Conservation (phyloP, 2,888 invertebrate genomes). For the Drosophila borealis region DNA sequence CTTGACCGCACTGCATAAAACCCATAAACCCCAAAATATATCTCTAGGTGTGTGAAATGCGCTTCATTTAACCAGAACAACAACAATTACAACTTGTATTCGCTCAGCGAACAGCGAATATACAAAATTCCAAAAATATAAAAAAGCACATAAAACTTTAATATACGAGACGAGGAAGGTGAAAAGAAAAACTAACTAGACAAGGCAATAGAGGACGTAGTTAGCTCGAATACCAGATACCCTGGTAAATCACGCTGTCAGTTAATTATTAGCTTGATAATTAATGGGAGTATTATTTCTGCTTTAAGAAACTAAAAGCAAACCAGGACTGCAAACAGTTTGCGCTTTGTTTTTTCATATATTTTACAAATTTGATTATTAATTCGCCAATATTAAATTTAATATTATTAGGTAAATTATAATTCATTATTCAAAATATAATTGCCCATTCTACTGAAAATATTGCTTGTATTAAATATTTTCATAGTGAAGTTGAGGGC, state of each 20-base stretch:
- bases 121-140: conserved; percentile 46
- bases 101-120: conserved; percentile 21
- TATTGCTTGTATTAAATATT: too few relatives aligned
- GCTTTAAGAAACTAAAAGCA: too few relatives aligned
- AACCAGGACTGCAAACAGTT: too few relatives aligned
- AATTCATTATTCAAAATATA: too few relatives aligned
- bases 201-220: background rate
- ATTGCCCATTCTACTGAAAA: too few relatives aligned
- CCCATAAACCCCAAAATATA: conserved; percentile 14
- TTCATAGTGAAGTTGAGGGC: too few relatives aligned
- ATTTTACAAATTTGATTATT: too few relatives aligned
- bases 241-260: background rate
- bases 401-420: too few relatives aligned
- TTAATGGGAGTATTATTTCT: too few relatives aligned
- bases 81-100: conserved; percentile 36
- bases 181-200: conserved; percentile 2
- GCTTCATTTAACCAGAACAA: conserved; percentile 42
- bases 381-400: too few relatives aligned
- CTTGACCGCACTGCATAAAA: conserved; percentile 53
- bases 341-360: too few relatives aligned
- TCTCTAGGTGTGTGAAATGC: conserved; percentile 23
- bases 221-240: conserved; percentile 3
- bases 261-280: too few relatives aligned
- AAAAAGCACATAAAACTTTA: conserved; percentile 32
- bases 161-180: background rate